These are phyloP conservation scores for Peromyscus californicus DNA, from an alignment of 2,113 vertebrate species.

Conservation along the genomic window DNA sequence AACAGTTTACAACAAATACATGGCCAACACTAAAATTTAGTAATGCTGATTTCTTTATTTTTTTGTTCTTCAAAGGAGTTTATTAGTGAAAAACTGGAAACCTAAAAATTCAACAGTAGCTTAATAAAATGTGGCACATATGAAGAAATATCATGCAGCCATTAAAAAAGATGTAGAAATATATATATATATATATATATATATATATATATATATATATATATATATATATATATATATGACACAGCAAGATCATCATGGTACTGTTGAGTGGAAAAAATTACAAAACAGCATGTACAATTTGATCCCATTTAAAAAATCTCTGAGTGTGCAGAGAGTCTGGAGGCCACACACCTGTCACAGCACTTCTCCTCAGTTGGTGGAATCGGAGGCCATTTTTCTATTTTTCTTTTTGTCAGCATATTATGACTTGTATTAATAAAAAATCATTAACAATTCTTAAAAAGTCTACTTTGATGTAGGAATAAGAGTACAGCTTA, in stretches of 20 bases:
- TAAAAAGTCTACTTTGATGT: slow-evolving; percentile 52
- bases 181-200: neutral
- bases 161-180: slow-evolving; percentile 74
- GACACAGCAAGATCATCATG: slow-evolving; percentile 66
- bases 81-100: slow-evolving; percentile 82
- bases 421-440: slow-evolving; percentile 34
- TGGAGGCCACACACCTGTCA: slow-evolving; percentile 51
- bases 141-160: slow-evolving; percentile 63
- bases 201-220: too few species aligned
- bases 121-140: slow-evolving; percentile 79
- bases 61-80: slow-evolving; percentile 76
- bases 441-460: slow-evolving; percentile 56
- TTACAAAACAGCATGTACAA: slow-evolving; percentile 77
- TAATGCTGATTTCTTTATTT: too few species aligned
- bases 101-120: slow-evolving; percentile 74
- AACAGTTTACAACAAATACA: too few species aligned
- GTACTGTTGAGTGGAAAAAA: slow-evolving; percentile 68
- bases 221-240: neutral
- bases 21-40: too few species aligned
- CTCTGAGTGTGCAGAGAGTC: slow-evolving; percentile 53
- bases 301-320: slow-evolving; percentile 59
- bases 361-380: slow-evolving; percentile 47
- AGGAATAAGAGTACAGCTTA: slow-evolving; percentile 46
- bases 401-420: slow-evolving; percentile 35
- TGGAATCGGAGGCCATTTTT: neutral